Conservation (phyloP, 2,113 vertebrate species). For the Chrysemys picta region DNA sequence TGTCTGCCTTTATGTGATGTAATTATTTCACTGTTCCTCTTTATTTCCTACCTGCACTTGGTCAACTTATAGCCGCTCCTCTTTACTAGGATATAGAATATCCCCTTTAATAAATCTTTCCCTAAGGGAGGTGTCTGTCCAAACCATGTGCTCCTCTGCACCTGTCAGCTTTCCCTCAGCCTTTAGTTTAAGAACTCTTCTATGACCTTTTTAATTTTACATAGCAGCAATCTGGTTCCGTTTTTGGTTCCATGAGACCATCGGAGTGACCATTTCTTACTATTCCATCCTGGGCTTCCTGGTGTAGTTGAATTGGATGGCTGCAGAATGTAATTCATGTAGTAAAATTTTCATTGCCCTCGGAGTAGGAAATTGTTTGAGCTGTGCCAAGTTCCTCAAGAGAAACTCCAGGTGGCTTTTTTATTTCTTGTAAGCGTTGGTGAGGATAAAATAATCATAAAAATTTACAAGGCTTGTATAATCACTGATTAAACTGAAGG, state of each 20-base stretch:
- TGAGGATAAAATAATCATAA: background rate
- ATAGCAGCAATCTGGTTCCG: background rate
- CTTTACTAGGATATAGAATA: background rate
- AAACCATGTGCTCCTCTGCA: background rate
- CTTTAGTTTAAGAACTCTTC: background rate
- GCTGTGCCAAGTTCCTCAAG: background rate
- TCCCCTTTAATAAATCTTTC: background rate
- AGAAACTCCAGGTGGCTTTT: background rate
- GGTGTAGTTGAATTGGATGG: background rate
- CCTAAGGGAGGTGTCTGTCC: background rate
- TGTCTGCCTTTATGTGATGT: background rate
- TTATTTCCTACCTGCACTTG: background rate
- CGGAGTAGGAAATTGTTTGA: background rate
- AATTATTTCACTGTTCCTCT: background rate
- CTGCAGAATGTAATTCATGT: background rate
- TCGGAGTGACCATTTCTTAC: background rate
- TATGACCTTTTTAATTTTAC: background rate
- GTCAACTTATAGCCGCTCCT: background rate
- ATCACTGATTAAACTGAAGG: background rate
- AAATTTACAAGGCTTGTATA: background rate
- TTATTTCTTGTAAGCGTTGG: background rate
- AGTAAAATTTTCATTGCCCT: background rate
- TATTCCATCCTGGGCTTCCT: background rate
- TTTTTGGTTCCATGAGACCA: background rate
- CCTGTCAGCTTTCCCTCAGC: background rate